Conservation (phyloP, 2,797 vertebrate genomes). For the Triplophysa bombifrons region DNA sequence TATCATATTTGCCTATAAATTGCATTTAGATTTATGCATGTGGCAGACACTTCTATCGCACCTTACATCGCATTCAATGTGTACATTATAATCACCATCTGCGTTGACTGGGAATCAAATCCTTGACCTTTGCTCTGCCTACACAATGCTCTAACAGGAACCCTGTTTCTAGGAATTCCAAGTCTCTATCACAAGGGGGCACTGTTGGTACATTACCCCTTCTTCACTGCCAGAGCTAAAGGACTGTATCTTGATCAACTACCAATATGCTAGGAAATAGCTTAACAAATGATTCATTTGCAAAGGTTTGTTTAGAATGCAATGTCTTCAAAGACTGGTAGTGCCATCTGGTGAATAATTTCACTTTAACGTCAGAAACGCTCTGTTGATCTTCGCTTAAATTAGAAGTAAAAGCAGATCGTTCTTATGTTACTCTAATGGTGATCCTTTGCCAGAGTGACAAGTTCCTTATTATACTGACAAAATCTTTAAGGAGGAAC, state of each 20-base stretch:
- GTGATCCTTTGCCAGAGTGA: constrained; percentile 19
- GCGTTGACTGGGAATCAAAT: too few relatives aligned
- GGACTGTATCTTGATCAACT: constrained; percentile 18
- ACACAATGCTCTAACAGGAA: too few relatives aligned
- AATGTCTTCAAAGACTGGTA: constrained; percentile 35
- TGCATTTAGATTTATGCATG: too few relatives aligned
- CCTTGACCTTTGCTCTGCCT: too few relatives aligned
- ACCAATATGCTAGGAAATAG: constrained; percentile 38
- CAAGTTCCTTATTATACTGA: constrained; percentile 47
- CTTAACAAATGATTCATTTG: constrained; percentile 53
- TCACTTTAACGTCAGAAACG: constrained; percentile 40
- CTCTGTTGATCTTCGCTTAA: constrained; percentile 36
- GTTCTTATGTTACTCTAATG: constrained; percentile 16
- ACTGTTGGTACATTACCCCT: constrained; percentile 54
- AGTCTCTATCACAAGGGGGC: constrained; percentile 50
- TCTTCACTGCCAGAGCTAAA: constrained; percentile 5
- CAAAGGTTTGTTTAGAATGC: constrained; percentile 46
- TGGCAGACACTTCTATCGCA: too few relatives aligned
- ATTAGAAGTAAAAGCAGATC: constrained; percentile 29
- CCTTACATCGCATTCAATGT: too few relatives aligned
- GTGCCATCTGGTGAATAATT: constrained; percentile 55
- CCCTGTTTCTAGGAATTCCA: not conserved
- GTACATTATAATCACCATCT: too few relatives aligned
- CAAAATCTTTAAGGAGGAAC: constrained; percentile 51
- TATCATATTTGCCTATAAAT: too few relatives aligned